Conservation (phyloP, 2,113 vertebrate species). For the Isurus oxyrinchus region DNA sequence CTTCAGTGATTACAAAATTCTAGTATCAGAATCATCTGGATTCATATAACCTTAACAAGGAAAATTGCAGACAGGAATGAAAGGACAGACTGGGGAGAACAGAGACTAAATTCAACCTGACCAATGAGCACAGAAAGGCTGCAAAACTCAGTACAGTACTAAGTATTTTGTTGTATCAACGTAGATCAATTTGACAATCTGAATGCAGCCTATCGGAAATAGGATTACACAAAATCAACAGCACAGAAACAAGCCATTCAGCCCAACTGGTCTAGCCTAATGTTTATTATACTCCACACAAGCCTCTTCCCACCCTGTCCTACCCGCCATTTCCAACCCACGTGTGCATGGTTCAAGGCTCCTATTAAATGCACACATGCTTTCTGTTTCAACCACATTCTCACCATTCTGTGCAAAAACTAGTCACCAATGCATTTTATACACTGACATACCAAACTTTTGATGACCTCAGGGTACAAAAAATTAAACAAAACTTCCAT, state of each 20-base stretch:
- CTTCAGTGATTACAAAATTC: background rate
- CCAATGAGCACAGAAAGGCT: background rate
- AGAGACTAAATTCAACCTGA: background rate
- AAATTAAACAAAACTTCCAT: background rate
- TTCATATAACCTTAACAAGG: background rate
- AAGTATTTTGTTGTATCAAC: background rate
- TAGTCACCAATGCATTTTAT: background rate
- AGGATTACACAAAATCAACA: background rate
- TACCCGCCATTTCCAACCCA: background rate
- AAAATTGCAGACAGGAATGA: background rate
- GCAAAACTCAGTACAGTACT: background rate
- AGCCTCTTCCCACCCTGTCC: background rate
- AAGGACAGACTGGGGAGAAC: background rate
- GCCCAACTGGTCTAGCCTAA: no score
- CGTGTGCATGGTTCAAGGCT: background rate
- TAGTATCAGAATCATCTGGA: background rate
- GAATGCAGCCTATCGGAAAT: background rate
- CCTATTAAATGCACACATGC: background rate
- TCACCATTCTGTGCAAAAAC: background rate
- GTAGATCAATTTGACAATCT: background rate
- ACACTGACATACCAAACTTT: background rate
- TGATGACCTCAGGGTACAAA: background rate
- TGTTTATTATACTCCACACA: no score
- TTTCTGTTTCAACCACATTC: background rate
- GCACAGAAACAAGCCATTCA: background rate